A percentile compares a stretch with the other conserved stretches of the same genome.
phyloP scores from a whole-genome alignment of 2,797 vertebrate species.

The Alca torda region DNA sequence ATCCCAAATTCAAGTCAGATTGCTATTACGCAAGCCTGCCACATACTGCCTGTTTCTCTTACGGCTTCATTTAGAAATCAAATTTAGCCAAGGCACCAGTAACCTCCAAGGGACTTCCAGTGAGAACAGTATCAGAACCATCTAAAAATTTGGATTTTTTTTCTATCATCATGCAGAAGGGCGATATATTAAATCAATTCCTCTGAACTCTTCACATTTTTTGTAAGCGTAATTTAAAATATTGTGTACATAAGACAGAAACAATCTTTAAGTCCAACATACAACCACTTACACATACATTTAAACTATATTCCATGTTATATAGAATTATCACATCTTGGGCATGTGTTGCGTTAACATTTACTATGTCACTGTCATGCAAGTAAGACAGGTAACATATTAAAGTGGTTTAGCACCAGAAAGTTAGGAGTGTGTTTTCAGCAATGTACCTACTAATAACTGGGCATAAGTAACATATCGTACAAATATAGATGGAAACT shows the following conservation, averaged over 20 bases:
- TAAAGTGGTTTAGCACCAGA: conserved; percentile 33
- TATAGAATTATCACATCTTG: neutral
- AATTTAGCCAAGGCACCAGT: neutral
- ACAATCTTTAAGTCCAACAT: neutral
- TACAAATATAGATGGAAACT: neutral
- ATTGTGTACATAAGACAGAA: neutral
- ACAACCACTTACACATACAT: neutral
- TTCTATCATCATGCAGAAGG: neutral
- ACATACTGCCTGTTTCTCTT: neutral
- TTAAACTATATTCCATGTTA: neutral
- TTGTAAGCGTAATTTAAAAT: conserved; percentile 11
- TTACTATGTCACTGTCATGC: neutral
- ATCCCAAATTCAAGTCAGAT: conserved; percentile 11
- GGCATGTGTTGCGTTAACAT: neutral
- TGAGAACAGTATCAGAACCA: neutral
- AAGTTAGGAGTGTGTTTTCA: neutral
- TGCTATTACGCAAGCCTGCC: neutral
- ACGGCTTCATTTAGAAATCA: neutral
- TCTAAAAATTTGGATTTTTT: neutral
- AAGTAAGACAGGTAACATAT: neutral
- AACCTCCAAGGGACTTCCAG: neutral
- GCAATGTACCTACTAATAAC: neutral
- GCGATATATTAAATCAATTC: neutral
- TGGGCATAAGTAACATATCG: neutral
- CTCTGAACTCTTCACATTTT: neutral